A percentile compares a stretch with the other conserved stretches of the same genome.
These are phyloP conservation scores for Linepithema humile DNA, from an alignment of 1,140 invertebrate genomes.

Conservation along the genomic window DNA sequence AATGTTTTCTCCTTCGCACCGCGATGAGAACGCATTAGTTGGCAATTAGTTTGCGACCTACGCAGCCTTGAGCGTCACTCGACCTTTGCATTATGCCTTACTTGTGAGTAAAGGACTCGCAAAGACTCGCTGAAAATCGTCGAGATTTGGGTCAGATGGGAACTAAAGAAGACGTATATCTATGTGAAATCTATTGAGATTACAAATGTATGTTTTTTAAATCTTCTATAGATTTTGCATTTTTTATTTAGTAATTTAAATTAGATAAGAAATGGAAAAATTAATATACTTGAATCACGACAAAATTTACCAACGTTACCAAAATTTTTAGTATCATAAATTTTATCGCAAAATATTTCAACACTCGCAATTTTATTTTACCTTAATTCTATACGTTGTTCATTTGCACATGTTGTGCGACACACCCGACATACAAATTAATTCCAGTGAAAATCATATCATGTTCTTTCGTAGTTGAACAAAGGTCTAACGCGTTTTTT, in stretches of 20 bases:
- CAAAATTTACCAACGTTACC: not conserved
- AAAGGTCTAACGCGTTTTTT: too few species aligned
- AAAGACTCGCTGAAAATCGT: not conserved
- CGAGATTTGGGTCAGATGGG: not conserved
- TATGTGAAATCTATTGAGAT: not conserved
- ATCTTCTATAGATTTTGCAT: too few species aligned
- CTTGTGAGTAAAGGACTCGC: conserved; percentile 8
- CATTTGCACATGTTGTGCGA: too few species aligned
- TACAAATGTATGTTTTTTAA: too few species aligned
- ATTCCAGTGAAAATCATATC: too few species aligned
- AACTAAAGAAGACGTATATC: not conserved
- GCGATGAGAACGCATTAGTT: conserved; percentile 70
- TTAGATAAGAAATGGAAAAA: not conserved
- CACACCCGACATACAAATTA: too few species aligned
- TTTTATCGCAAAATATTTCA: not conserved
- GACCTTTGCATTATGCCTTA: conserved; percentile 61
- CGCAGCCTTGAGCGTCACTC: conserved; percentile 65
- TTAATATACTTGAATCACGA: not conserved
- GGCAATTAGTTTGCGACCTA: conserved; percentile 71
- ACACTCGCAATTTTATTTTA: not conserved
- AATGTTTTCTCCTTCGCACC: conserved; percentile 27
- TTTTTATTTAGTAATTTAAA: not conserved
- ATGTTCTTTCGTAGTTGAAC: too few species aligned
- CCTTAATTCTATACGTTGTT: not conserved
- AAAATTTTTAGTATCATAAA: not conserved